Evolutionary conservation across 2,113 vertebrate species (phyloP), one percentile per base, ranked within the genome.

Genomic region (Pachycephala philippinensis): DNA sequence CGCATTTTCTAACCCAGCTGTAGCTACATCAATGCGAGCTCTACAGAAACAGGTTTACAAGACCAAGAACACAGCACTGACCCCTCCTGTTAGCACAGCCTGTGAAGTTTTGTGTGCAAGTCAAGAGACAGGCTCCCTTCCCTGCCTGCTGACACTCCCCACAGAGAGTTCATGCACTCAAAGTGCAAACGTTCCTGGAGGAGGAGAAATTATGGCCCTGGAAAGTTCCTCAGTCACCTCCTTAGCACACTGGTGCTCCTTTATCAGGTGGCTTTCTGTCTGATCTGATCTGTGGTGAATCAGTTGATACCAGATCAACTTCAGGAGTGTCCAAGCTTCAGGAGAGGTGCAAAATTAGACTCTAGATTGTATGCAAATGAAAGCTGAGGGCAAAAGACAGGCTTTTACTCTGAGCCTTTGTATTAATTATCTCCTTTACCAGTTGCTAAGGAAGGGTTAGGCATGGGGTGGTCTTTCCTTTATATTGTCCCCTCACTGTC

Each of bases 231-330:
- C 63, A 33, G 53, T 23, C 39, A 63, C 47, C 37, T 80, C 72
- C 68, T 30, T 18, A 74, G 40, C 19, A 50, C 23, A 1, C 10
- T 31, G 68, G 2, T 63, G 30, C 54, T 82, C 21, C 60, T 82
- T 50, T 56, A 30, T 17, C 33, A 2, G 7, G 11, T 10, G 60
- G 17, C 3, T 74, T 71, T 68, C 53, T 84, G 5, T 6, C 75
- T 70, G 54, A 37, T 42, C 72, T 56, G 40, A 42, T 47, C 21
- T 35, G 22, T 13, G 4, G 33, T n/a, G 53, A 72, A 69, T 23
- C 11, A 1, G 19, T 7, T 69, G 44, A n/a, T 24, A 54, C 4
- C 1, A 4, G 13, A 64, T 7, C 19, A 68, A 3, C 28, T 40
- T 59, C 53, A 59, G 69, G 39, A 69, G 28, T 0, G 1, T 33